Percentiles rank a stretch among this genome's conserved stretches.
Evolutionary conservation across 2,113 vertebrate genomes (phyloP).

Genomic region (Anseranas semipalmata): DNA sequence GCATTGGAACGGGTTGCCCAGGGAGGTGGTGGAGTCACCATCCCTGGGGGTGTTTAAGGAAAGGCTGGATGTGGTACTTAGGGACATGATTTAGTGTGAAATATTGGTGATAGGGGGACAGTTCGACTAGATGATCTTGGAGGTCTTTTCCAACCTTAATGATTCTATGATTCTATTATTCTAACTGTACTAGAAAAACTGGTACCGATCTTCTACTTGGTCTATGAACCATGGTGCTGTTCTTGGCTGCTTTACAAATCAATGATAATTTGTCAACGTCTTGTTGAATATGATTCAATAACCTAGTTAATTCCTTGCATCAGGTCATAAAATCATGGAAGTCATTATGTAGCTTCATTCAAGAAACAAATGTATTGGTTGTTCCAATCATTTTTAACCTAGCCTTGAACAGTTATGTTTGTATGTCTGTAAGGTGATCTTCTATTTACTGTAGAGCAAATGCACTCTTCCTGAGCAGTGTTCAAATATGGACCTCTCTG

Average conservation of each 20-base stretch:
- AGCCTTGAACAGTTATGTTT: neutral
- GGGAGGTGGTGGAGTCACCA: no score
- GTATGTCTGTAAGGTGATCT: neutral
- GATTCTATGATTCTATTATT: no score
- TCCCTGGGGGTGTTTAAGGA: no score
- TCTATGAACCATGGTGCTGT: neutral
- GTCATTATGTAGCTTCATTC: neutral
- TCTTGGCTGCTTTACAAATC: neutral
- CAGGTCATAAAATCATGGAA: neutral
- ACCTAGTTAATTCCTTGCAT: neutral
- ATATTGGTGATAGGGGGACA: no score
- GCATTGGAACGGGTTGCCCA: no score
- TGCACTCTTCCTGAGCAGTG: rapidly evolving
- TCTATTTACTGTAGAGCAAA: neutral
- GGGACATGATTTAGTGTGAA: no score
- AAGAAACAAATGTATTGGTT: neutral
- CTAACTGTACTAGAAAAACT: neutral
- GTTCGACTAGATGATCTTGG: no score
- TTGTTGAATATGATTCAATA: neutral
- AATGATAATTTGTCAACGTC: neutral
- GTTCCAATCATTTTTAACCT: neutral
- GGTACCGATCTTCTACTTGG: neutral
- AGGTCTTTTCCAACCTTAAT: no score
- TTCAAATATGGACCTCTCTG: neutral
- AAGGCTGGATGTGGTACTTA: no score